phyloP scores from a whole-genome alignment of 2,113 vertebrate genomes.

The Picathartes gymnocephalus region DNA sequence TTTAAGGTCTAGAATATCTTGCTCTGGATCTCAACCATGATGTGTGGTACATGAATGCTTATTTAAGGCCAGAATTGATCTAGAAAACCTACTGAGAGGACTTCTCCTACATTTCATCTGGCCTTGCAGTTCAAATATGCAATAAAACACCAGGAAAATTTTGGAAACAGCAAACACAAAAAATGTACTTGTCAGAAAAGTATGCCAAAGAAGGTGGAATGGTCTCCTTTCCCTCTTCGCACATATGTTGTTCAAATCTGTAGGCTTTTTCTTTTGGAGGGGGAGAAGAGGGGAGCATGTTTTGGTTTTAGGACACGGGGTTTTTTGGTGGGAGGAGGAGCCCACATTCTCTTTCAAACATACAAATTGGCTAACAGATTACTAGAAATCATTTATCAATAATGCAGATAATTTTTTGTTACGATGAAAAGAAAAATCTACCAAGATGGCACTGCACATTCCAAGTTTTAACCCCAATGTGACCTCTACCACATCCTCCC shows the following conservation, averaged over 20 bases:
- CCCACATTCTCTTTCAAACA: not conserved
- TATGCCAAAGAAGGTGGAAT: not conserved
- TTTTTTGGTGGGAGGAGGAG: not conserved
- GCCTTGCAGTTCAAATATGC: not conserved
- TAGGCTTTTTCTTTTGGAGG: not conserved
- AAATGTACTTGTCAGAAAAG: not conserved
- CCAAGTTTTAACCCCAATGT: not conserved
- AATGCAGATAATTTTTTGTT: not conserved
- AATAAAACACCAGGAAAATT: not conserved
- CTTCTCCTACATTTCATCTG: not conserved
- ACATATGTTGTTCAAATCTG: not conserved
- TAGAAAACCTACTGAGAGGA: not conserved
- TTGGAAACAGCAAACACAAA: not conserved
- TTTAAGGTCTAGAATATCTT: not conserved
- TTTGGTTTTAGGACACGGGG: not conserved
- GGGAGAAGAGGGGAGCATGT: accelerated
- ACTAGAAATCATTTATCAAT: not conserved
- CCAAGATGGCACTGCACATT: not conserved
- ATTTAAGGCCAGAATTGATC: not conserved
- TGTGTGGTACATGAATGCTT: not conserved
- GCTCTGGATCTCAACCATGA: not conserved
- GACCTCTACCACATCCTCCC: not conserved
- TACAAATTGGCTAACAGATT: not conserved
- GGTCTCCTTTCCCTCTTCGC: not conserved
- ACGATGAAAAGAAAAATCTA: not conserved